Conservation (phyloP, 2,888 invertebrate genomes). For the Odiellus spinosus region DNA sequence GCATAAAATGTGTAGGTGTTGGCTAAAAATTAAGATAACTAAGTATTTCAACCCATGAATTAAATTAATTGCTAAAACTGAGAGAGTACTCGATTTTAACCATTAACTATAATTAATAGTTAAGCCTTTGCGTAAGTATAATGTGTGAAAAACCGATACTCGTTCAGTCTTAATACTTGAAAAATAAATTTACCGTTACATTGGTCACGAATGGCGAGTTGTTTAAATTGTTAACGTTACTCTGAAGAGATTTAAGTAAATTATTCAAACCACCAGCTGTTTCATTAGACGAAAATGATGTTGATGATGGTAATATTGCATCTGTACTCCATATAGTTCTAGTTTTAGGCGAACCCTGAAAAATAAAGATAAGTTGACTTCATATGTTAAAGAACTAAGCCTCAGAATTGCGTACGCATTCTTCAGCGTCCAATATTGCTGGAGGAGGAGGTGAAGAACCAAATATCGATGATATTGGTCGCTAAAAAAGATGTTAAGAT, state of each 20-base stretch:
- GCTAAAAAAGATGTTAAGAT: slow-evolving; percentile 4
- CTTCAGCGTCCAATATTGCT: slow-evolving; percentile 20
- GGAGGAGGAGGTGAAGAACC: slow-evolving; percentile 20
- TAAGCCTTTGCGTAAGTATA: too few species aligned
- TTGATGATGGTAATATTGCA: neutral
- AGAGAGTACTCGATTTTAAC: too few species aligned
- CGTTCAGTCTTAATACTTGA: too few species aligned
- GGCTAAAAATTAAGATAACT: too few species aligned
- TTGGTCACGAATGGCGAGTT: neutral
- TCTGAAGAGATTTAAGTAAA: slow-evolving; percentile 7
- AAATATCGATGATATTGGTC: slow-evolving; percentile 5
- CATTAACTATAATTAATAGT: too few species aligned
- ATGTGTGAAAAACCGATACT: too few species aligned
- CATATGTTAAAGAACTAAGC: neutral
- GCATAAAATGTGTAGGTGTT: too few species aligned
- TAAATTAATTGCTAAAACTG: too few species aligned
- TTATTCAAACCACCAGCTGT: slow-evolving; percentile 10
- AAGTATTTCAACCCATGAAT: too few species aligned
- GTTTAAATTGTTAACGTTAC: too few species aligned
- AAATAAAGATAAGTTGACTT: neutral
- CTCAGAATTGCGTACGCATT: slow-evolving; percentile 16
- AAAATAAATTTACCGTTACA: neutral
- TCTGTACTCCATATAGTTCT: slow-evolving; percentile 16
- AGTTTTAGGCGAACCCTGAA: slow-evolving; percentile 21
- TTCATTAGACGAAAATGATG: too few species aligned